These are phyloP conservation scores for Drosophila emarginata DNA, from an alignment of 2,888 invertebrate species.

Conservation along the genomic window DNA sequence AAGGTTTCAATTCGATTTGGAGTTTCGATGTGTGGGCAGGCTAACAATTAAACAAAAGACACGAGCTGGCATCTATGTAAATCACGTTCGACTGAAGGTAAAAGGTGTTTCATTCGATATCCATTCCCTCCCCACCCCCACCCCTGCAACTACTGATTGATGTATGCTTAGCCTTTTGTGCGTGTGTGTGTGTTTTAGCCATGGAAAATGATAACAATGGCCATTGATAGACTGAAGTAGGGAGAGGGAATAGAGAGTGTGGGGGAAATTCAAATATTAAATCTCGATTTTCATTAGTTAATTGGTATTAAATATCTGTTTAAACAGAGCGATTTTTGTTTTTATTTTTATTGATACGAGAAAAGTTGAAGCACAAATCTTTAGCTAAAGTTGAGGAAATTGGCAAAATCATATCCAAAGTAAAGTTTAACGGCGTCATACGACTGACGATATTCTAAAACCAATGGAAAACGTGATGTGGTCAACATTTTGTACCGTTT, in stretches of 20 bases:
- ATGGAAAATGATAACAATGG: conserved; percentile 54
- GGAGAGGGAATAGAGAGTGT: neutral
- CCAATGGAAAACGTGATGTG: conserved; percentile 71
- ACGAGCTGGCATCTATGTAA: conserved; percentile 70
- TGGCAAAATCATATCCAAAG: conserved; percentile 3
- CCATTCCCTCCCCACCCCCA: neutral
- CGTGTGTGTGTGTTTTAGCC: conserved; percentile 2
- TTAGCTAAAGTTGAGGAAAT: neutral
- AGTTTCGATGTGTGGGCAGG: conserved; percentile 62
- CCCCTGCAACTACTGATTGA: conserved; percentile 56
- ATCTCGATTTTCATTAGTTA: conserved; percentile 68
- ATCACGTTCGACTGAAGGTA: conserved; percentile 58
- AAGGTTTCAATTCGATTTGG: conserved; percentile 9
- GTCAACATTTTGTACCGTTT: conserved; percentile 58
- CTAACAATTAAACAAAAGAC: conserved; percentile 75
- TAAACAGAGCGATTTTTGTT: neutral
- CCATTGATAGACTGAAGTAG: neutral
- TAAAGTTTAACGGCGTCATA: neutral
- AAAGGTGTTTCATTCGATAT: conserved; percentile 46
- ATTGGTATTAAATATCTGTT: conserved; percentile 52
- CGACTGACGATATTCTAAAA: conserved; percentile 24
- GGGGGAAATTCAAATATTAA: conserved; percentile 9
- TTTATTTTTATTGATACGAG: neutral
- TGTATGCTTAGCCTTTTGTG: conserved; percentile 62
- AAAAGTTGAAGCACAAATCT: neutral